Evolutionary conservation across 2,888 invertebrate genomes (phyloP), one percentile per base, ranked within the genome.

Genomic region (Synergus japonicus): DNA sequence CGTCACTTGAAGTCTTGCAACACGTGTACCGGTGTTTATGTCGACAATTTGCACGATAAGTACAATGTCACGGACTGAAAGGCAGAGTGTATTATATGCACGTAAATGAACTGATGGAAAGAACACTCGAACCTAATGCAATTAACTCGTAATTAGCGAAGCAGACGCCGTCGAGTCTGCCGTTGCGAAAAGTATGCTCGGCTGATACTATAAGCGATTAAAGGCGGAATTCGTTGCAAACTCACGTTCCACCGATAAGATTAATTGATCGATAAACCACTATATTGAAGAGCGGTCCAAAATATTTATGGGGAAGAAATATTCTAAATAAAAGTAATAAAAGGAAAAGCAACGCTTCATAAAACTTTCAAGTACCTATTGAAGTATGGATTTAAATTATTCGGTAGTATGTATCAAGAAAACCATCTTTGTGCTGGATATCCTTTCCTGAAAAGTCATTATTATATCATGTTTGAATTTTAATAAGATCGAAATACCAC

Each of bases 141-240:
- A 90, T 89, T 87, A 89, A 85, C 85, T 86, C 82, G 86, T 86
- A 85, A 88, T 89, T 88, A 89, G 83, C 86, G 86, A 76, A 83
- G 85, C 86, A 86, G 86, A 87, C 85, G 85, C 81, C 82, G 85
- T 84, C 87, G 84, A 87, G 86, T 83, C 84, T 80, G 84, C 80
- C 58, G 84, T 86, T 83, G 84, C 82, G 86, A 86, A 87, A 81
- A 85, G 83, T 87, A 86, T 83, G 81, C 83, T 81, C 79, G 66
- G 81, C 83, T 83, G 86, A 58, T 54, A 66, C 49, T 37, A 44
- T 84, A 85, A 84, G 86, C 85, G 87, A 86, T 86, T 87, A 86
- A 87, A 87, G 81, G 82, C 84, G 82, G 85, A 85, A 86, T 86
- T 85, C 85, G 88, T 86, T 87, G 85, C 79, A 82, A 82, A 84